phyloP scores from a whole-genome alignment of 37 sponge, comb jelly and placozoan species.

The Tethya wilhelma region DNA sequence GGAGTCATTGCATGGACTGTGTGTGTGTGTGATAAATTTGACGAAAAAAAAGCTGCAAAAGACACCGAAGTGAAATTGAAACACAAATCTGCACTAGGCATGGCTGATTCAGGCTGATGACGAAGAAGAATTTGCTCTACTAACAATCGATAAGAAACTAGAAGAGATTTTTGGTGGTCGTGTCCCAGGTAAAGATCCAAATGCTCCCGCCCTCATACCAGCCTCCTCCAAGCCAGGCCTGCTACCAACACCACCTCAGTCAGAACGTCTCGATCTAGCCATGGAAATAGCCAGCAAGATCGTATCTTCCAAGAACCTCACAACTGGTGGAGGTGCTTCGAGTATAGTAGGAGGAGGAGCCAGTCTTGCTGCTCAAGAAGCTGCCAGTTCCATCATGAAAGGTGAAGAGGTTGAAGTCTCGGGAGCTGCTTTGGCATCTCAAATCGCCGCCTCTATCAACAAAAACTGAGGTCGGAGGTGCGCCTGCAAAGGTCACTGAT shows the following conservation, averaged over 20 bases:
- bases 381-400: constrained; percentile 79
- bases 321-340: not conserved
- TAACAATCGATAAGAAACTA: constrained; percentile 80
- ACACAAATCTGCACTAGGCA: constrained; percentile 85
- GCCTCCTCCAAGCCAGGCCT: constrained; percentile 30
- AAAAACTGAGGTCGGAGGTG: constrained; percentile 80
- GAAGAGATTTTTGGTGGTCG: constrained; percentile 76
- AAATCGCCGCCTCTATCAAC: constrained; percentile 93
- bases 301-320: constrained; percentile 43
- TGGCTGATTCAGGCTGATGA: constrained; percentile 90
- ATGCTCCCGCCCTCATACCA: constrained; percentile 24
- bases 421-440: constrained; percentile 87
- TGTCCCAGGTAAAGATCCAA: constrained; percentile 61
- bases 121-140: constrained; percentile 80
- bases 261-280: constrained; percentile 63
- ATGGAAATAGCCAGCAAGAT: constrained; percentile 73
- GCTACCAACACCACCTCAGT: constrained; percentile 56
- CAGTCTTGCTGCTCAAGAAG: constrained; percentile 65
- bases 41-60: constrained; percentile 90
- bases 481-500: constrained; percentile 58
- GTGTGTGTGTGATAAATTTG: no score
- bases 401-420: constrained; percentile 70
- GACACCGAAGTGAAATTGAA: constrained; percentile 76
- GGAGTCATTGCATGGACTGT: no score
- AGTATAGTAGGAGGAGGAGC: no score